Evolutionary conservation across 2,888 invertebrate genomes (phyloP).

Genomic region (Zonitis immaculata): DNA sequence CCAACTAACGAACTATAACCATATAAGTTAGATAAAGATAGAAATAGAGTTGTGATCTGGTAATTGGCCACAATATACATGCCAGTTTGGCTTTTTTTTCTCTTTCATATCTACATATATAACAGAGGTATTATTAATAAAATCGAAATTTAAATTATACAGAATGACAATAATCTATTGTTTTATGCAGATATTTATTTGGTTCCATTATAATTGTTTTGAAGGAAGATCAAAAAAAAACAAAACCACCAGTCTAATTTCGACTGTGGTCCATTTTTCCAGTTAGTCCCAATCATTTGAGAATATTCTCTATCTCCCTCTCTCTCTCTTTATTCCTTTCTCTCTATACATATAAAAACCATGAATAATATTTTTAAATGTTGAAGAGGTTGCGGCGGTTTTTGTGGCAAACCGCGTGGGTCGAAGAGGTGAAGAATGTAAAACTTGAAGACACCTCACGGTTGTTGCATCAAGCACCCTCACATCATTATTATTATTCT

Average conservation of each 20-base stretch:
- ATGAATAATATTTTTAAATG: slow-evolving; percentile 16
- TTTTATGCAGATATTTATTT: too few species aligned
- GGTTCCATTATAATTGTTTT: too few species aligned
- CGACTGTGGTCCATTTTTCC: not conserved
- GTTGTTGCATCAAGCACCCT: slow-evolving; percentile 34
- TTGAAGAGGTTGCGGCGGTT: slow-evolving; percentile 2
- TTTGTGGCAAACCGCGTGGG: slow-evolving; percentile 22
- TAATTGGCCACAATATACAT: slow-evolving; percentile 30
- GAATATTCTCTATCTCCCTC: not conserved
- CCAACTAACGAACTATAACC: slow-evolving; percentile 16
- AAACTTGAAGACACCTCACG: slow-evolving; percentile 35
- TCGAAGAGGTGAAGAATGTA: slow-evolving; percentile 32
- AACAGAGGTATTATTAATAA: too few species aligned
- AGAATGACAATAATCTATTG: not conserved
- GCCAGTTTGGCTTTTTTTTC: slow-evolving; percentile 11
- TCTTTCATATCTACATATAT: too few species aligned
- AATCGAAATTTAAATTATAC: too few species aligned
- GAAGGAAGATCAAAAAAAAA: not conserved
- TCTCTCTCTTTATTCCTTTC: not conserved
- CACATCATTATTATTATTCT: too few species aligned
- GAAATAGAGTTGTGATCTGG: too few species aligned
- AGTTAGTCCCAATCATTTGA: not conserved
- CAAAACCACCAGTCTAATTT: not conserved
- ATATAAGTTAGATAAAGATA: slow-evolving; percentile 15
- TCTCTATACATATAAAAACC: not conserved